Conservation (phyloP, 1,140 invertebrate genomes). For the Caerostris darwini region DNA sequence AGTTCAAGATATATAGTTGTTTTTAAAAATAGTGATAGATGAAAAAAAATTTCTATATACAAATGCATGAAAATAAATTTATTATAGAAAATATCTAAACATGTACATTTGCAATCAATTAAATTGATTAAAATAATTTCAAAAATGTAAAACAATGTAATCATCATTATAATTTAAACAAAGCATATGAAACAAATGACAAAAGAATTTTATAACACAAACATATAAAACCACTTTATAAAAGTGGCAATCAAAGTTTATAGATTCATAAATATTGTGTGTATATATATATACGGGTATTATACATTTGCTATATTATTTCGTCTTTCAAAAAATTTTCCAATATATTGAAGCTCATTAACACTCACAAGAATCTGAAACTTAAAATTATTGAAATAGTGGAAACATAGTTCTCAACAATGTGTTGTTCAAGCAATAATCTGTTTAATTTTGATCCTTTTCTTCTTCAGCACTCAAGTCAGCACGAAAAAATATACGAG, state of each 20-base stretch:
- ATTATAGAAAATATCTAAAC: conserved; percentile 28
- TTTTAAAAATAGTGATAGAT: too few species aligned
- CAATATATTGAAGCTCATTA: not conserved
- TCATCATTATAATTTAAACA: not conserved
- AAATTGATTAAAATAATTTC: not conserved
- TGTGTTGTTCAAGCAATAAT: not conserved
- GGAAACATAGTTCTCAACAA: not conserved
- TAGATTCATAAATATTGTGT: not conserved
- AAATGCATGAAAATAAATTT: conserved; percentile 23
- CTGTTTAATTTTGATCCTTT: conserved; percentile 68
- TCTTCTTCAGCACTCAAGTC: conserved; percentile 77
- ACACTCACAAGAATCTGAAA: not conserved
- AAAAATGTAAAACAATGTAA: not conserved
- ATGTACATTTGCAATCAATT: not conserved
- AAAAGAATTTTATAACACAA: not conserved
- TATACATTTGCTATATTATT: not conserved
- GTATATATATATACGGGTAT: not conserved
- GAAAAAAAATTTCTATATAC: too few species aligned
- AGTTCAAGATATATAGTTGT: too few species aligned
- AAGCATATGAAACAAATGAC: not conserved
- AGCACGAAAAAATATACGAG: conserved; percentile 93
- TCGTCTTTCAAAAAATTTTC: not conserved
- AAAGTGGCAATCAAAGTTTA: not conserved
- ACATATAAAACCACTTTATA: not conserved
- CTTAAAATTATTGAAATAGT: not conserved